phyloP scores from a whole-genome alignment of 2,888 invertebrate genomes.

The Hydriomena furcata region DNA sequence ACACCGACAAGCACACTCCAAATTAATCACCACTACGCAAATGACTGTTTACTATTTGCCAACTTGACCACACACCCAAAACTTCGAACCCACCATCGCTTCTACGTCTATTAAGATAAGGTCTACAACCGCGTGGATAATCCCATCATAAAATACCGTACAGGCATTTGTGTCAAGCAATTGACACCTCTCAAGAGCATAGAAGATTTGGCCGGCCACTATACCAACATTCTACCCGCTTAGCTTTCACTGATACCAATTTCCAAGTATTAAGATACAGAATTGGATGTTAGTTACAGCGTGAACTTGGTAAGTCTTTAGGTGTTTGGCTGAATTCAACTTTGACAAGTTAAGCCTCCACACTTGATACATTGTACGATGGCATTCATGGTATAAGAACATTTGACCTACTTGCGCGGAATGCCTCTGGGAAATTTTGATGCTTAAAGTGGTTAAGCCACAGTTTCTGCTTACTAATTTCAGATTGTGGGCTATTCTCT shows the following conservation, averaged over 20 bases:
- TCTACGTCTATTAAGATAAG: constrained; percentile 28
- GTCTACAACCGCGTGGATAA: constrained; percentile 29
- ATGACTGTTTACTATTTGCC: constrained; percentile 35
- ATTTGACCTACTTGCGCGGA: constrained; percentile 48
- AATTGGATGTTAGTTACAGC: constrained; percentile 7
- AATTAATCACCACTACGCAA: constrained; percentile 35
- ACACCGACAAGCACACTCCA: constrained; percentile 35
- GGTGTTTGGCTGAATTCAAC: constrained; percentile 51
- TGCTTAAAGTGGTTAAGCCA: constrained; percentile 35
- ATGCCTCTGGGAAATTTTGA: constrained; percentile 50
- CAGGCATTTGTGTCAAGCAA: constrained; percentile 52
- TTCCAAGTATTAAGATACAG: constrained; percentile 22
- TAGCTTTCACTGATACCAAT: constrained; percentile 1
- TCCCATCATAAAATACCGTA: constrained; percentile 33
- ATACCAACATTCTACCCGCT: constrained; percentile 26
- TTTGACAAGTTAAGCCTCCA: constrained; percentile 53
- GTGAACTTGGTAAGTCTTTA: constrained; percentile 12
- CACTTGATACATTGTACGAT: constrained; percentile 48
- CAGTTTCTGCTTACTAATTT: constrained; percentile 38
- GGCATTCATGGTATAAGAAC: constrained; percentile 41
- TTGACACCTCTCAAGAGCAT: constrained; percentile 56
- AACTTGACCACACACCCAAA: constrained; percentile 31
- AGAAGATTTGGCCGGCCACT: constrained; percentile 50
- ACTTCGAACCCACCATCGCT: constrained; percentile 5
- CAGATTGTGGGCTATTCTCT: constrained; percentile 33